Percentiles rank a stretch among this genome's conserved stretches.
phyloP scores from a whole-genome alignment of 2,797 vertebrate genomes.

The Parambassis ranga region DNA sequence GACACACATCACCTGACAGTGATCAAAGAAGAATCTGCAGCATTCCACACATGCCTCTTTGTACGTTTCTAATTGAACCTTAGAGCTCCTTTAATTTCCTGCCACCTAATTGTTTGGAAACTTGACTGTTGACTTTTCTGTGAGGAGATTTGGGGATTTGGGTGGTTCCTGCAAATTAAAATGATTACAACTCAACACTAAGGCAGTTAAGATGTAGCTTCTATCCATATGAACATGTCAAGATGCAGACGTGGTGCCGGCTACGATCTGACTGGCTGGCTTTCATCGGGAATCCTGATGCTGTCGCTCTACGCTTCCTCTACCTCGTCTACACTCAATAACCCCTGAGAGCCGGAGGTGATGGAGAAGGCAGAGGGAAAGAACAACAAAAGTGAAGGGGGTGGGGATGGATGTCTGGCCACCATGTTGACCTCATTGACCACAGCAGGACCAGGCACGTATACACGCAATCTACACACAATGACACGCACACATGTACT shows the following conservation, averaged over 20 bases:
- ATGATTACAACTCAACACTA: too few relatives aligned
- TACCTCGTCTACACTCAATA: slow-evolving; percentile 6
- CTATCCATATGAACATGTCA: not conserved
- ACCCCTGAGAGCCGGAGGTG: slow-evolving; percentile 20
- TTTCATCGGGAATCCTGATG: not conserved
- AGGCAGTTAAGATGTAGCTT: too few relatives aligned
- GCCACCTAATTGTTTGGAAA: not conserved
- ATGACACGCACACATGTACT: slow-evolving; percentile 8
- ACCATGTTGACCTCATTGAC: slow-evolving; percentile 71
- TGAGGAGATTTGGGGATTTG: not conserved
- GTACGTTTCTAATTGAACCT: not conserved
- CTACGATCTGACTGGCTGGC: not conserved
- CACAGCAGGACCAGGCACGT: slow-evolving; percentile 42
- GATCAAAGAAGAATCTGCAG: not conserved
- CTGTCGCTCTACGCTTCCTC: not conserved
- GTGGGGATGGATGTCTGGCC: slow-evolving; percentile 65
- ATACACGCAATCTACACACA: not conserved
- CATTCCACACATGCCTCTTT: not conserved
- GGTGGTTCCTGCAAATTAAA: not conserved
- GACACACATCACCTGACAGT: not conserved
- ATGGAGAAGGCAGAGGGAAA: slow-evolving; percentile 14
- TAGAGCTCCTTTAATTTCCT: not conserved
- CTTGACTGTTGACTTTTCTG: not conserved
- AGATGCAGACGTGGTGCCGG: too few relatives aligned
- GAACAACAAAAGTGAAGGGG: slow-evolving; percentile 14